A percentile compares a stretch with the other conserved stretches of the same genome.
These are phyloP conservation scores for Diorhabda sublineata DNA, from an alignment of 1,140 invertebrate genomes.

Conservation along the genomic window DNA sequence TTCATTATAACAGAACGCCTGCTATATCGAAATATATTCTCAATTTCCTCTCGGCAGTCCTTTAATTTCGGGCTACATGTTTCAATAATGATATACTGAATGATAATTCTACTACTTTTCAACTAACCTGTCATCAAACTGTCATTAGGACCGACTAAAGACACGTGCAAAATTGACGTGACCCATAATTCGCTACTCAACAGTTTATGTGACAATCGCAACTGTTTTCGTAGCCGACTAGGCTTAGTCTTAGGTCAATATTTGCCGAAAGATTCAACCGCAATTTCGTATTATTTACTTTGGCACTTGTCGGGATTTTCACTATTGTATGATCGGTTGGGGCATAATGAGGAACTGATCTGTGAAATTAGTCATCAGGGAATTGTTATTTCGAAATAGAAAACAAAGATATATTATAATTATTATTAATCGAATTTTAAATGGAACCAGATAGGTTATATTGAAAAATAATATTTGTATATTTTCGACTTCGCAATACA, in stretches of 20 bases:
- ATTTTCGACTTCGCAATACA: too few relatives aligned
- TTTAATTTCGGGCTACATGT: neutral
- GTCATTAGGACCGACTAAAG: slow-evolving; percentile 9
- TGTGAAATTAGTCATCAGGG: neutral
- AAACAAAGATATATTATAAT: too few relatives aligned
- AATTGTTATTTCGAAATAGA: neutral
- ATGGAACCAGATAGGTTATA: too few relatives aligned
- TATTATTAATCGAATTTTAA: too few relatives aligned
- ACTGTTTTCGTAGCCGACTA: slow-evolving; percentile 15
- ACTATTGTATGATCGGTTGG: neutral
- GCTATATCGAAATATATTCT: neutral
- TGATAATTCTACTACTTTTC: slow-evolving; percentile 6
- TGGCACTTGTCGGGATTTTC: slow-evolving; percentile 11
- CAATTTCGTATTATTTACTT: slow-evolving; percentile 19
- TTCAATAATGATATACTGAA: neutral
- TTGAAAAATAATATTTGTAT: too few relatives aligned
- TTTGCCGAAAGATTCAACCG: slow-evolving; percentile 14
- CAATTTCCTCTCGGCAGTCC: neutral
- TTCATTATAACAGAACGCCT: too few relatives aligned
- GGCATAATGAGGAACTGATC: neutral
- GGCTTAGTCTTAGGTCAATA: slow-evolving; percentile 14
- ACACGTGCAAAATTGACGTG: slow-evolving; percentile 21
- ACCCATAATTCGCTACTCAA: neutral
- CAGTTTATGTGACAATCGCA: slow-evolving; percentile 5
- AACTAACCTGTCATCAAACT: slow-evolving; percentile 20